Base-by-base conservation (phyloP, 1,140 invertebrate species). In the Chrysoperla carnea region DNA sequence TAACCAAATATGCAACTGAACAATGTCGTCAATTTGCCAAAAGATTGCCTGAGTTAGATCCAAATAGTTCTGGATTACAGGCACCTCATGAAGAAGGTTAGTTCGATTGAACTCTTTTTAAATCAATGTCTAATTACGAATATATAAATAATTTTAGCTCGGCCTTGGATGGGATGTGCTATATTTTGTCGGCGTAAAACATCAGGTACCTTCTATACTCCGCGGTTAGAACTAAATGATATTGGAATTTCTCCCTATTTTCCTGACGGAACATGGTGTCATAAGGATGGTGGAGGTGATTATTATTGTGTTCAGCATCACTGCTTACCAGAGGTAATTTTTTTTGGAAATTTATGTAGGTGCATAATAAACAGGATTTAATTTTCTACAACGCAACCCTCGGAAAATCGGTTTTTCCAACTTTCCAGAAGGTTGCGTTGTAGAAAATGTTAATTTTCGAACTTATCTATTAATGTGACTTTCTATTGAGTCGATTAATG, bases 211-310 rank as follows among this genome's bases (percentile, higher is more conserved):
- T 85, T 72, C 60, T 84, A 84, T 54, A 76, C 81, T 1, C 80
- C 81, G 2, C 62, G 78, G 4, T 61, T 81, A 4, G 80, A 84
- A 58, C 62, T 84, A 29, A 80, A 82, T 53, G 76, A 78, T 53
- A 59, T 76, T 15, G 77, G 76, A 6, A 58, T 80, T 6, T 73
- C 80, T 48, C 72, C 80, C 0, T 83, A 83, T 58, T 81, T 83
- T 53, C 82, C 82, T 0, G 81, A 85, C 59, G 82, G 82, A 1
- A 84, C 81, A 4, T 82, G 78, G 78, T 85, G 81, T 50, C 78
- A 84, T 53, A 63, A 64, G 47, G 74, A 81, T 44, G 65, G 63
- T 5, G 62, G 64, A 33, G 56, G 58, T n/a, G 63, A 82, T 52
- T 83, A 77, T 56, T 85, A 73, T 51, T 84, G 82, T 48, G 60